Evolutionary conservation across 1,140 invertebrate species (phyloP), one percentile per base, ranked within the genome.

Genomic region (Drosophila nebulosa): DNA sequence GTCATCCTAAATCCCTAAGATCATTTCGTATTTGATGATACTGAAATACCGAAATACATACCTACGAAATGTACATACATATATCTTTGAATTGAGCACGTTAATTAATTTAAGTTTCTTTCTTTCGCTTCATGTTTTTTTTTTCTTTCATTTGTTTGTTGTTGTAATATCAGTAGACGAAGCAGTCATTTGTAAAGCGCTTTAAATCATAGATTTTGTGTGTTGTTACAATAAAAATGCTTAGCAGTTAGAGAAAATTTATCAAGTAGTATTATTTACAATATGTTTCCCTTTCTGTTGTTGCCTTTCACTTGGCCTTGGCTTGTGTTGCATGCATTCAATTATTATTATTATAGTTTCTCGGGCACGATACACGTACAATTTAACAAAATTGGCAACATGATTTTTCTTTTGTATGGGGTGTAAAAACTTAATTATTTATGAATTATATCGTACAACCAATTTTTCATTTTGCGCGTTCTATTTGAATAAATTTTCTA

Each of bases 401-500:
- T 16, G 39, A 46, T 46, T 30, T 9, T 9, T 30, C 3, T 27
- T 57, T 58, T 18, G 18, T 58, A 22, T 36, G 30, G 3, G 56
- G 22, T 26, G 7, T 30, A 55, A 30, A 30, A 55, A 24, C 61
- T 22, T 12, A 27, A 36, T 18, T 24, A 26, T 62, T 32, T 63
- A 51, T 64, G 68, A 50, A 56, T 66, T 27, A 36, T 46, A 56
- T 70, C 18, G 21, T 69, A 71, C 66, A 75, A 77, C 64, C 69
- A 66, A 85, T 71, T 64, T n/a, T 30, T 56, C 32, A 62, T 60
- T 18, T 70, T 42, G 60, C 68, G 55, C 46, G 53, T 68, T 50
- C 64, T 60, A 58, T 77, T 86, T 78, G 50, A 69, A 75, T 81
- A 86, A 81, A 85, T 85, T 85, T 64, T 81, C 81, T 85, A 85